phyloP scores from a whole-genome alignment of 2,888 invertebrate genomes.

The Hipparchia sbordonii region DNA sequence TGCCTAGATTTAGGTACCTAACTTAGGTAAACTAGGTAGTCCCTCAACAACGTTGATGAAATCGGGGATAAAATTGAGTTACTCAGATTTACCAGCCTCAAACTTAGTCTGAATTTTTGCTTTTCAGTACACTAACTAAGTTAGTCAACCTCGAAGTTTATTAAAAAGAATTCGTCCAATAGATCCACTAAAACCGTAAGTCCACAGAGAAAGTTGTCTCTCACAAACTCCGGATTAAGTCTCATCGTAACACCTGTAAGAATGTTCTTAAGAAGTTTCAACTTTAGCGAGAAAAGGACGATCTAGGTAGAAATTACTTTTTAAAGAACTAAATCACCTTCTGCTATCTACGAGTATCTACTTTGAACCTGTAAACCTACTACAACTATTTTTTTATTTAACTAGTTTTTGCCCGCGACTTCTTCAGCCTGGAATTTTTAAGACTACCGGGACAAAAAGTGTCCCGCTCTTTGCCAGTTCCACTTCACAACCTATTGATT shows the following conservation, averaged over 20 bases:
- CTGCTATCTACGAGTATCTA: background rate
- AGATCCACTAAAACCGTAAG: background rate
- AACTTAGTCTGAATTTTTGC: background rate
- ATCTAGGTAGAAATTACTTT: slow-evolving; percentile 8
- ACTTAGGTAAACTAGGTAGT: no score
- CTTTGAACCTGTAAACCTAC: background rate
- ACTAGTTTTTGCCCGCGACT: no score
- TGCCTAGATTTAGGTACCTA: no score
- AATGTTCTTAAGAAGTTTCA: slow-evolving; percentile 6
- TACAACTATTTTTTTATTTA: no score
- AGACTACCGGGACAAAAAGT: no score
- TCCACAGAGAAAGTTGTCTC: slow-evolving; percentile 4
- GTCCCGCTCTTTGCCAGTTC: no score
- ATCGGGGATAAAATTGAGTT: no score
- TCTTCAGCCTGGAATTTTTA: no score
- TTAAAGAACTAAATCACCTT: background rate
- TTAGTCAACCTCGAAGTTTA: background rate
- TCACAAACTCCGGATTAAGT: background rate
- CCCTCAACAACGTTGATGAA: no score
- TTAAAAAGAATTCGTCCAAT: background rate
- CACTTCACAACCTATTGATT: no score
- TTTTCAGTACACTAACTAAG: background rate
- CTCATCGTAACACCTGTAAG: slow-evolving; percentile 13
- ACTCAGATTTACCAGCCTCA: background rate
- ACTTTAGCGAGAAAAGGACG: background rate